Evolutionary conservation across 1,140 invertebrate genomes (phyloP).

Genomic region (Musca domestica): DNA sequence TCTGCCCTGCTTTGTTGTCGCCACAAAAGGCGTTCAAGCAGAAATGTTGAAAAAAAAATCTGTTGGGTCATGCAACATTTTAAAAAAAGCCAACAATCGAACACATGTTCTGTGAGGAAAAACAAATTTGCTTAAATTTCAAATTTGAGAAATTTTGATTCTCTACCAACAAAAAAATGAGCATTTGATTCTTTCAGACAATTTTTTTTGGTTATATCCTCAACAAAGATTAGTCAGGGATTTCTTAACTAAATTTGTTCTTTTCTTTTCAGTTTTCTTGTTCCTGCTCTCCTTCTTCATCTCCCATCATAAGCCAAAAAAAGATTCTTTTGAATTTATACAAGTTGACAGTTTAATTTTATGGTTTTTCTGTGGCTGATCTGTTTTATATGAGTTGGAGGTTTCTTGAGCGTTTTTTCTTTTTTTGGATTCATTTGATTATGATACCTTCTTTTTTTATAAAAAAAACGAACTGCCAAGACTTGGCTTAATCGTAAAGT

Average conservation of each 20-base stretch:
- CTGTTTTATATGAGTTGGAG: constrained; percentile 36
- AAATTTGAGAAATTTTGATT: no score
- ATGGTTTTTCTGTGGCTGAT: constrained; percentile 54
- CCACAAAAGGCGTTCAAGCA: constrained; percentile 15
- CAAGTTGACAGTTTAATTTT: constrained; percentile 55
- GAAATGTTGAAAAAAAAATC: constrained; percentile 5
- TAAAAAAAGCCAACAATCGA: not conserved
- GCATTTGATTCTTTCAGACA: not conserved
- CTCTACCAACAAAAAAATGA: not conserved
- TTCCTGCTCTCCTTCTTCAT: not conserved
- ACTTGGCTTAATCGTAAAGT: not conserved
- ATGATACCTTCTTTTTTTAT: constrained; percentile 22
- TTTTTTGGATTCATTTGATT: constrained; percentile 21
- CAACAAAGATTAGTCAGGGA: constrained; percentile 11
- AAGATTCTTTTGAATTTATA: constrained; percentile 33
- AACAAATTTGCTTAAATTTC: no score
- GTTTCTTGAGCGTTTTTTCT: not conserved
- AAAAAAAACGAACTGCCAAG: no score
- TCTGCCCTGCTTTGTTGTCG: not conserved
- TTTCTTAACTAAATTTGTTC: not conserved
- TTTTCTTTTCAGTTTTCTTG: not conserved
- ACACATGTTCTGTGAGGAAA: not conserved
- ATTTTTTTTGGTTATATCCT: not conserved
- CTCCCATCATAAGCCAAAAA: constrained; percentile 36
- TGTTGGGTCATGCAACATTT: not conserved